A percentile compares a stretch with the other conserved stretches of the same genome.
phyloP scores from a whole-genome alignment of 1,140 invertebrate species.

The Pseudomyrmex gracilis region DNA sequence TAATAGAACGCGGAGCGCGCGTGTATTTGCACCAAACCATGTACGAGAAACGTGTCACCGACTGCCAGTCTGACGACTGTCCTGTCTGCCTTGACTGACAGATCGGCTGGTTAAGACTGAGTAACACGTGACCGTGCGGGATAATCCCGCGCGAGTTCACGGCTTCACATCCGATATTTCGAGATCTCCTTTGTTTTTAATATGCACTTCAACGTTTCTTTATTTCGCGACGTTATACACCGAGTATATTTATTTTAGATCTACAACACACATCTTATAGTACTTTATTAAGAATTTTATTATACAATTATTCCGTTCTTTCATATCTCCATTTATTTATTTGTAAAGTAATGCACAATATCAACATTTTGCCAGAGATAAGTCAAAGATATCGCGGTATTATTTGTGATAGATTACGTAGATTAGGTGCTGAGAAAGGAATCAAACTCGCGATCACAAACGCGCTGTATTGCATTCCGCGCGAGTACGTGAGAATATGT shows the following conservation, averaged over 20 bases:
- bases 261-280: no score
- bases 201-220: not conserved
- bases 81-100: slow-evolving; percentile 68
- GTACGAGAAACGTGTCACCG: slow-evolving; percentile 70
- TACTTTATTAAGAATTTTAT: not conserved
- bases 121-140: slow-evolving; percentile 66
- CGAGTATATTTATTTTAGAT: no score
- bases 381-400: slow-evolving; percentile 1
- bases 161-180: slow-evolving; percentile 14
- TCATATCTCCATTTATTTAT: not conserved
- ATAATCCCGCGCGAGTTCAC: slow-evolving; percentile 57
- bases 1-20: slow-evolving; percentile 79
- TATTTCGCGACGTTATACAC: not conserved
- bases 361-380: not conserved
- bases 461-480: slow-evolving; percentile 71
- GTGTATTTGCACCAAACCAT: slow-evolving; percentile 65
- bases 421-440: slow-evolving; percentile 48
- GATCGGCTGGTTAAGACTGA: slow-evolving; percentile 67
- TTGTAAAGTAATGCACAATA: not conserved
- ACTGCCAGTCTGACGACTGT: slow-evolving; percentile 64
- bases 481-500: slow-evolving; percentile 37
- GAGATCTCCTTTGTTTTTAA: slow-evolving; percentile 32
- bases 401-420: slow-evolving; percentile 23
- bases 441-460: slow-evolving; percentile 35
- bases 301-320: not conserved